These are phyloP conservation scores for Eciton burchellii DNA, from an alignment of 1,140 invertebrate genomes.

Conservation along the genomic window DNA sequence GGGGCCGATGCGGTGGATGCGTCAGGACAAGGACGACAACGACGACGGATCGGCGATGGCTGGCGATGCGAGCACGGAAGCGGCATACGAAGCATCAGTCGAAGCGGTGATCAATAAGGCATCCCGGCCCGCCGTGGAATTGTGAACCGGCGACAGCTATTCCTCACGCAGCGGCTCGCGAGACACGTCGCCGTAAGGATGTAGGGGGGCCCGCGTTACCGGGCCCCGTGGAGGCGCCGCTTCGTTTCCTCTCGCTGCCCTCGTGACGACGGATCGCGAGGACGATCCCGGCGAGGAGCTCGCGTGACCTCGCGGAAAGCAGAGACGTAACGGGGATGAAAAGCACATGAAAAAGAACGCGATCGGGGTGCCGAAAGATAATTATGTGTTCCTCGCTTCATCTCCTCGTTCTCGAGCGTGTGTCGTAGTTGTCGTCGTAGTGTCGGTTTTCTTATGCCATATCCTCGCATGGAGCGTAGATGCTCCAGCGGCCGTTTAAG, in stretches of 20 bases:
- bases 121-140: slow-evolving; percentile 35
- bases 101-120: slow-evolving; percentile 68
- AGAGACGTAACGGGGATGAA: neutral
- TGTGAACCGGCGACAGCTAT: slow-evolving; percentile 62
- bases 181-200: slow-evolving; percentile 58
- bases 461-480: slow-evolving; percentile 43
- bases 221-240: slow-evolving; percentile 67
- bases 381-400: slow-evolving; percentile 59
- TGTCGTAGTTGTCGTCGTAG: slow-evolving; percentile 34
- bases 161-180: slow-evolving; percentile 25
- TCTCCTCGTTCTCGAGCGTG: slow-evolving; percentile 43
- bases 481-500: slow-evolving; percentile 49
- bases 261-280: neutral
- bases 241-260: slow-evolving; percentile 43
- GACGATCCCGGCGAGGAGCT: neutral
- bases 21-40: slow-evolving; percentile 10
- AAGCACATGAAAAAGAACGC: slow-evolving; percentile 23
- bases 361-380: slow-evolving; percentile 22
- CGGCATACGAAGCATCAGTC: slow-evolving; percentile 35
- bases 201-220: slow-evolving; percentile 64
- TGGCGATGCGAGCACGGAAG: slow-evolving; percentile 49
- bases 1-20: slow-evolving; percentile 43
- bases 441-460: slow-evolving; percentile 52
- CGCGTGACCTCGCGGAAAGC: neutral
- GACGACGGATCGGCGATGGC: slow-evolving; percentile 63